Base-by-base conservation (phyloP, 1,140 invertebrate genomes). In the Luehdorfia chinensis region DNA sequence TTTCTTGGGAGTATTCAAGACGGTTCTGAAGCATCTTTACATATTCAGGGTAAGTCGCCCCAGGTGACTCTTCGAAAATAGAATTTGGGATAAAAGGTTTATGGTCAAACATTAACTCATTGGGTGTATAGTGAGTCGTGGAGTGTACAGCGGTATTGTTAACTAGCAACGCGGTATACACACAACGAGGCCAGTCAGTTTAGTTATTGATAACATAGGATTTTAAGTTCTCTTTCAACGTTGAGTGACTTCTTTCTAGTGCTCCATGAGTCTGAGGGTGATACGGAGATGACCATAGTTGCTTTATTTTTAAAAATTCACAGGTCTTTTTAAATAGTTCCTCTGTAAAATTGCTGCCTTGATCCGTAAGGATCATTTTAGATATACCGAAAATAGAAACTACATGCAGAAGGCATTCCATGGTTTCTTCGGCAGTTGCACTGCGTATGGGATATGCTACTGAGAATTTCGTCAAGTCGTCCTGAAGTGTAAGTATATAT, bases 151-250 rank as follows among this genome's bases (percentile, higher is more conserved):
- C 9, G 4, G 5, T 34, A 9, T 34, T 34, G 1, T 36, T 18
- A 2, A 16, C 19, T 14, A 48, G 7, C 36, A 50, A 36, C n/a
- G 48, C 48, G 2, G 48, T 50, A n/a, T 50, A 50, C 1, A 50
- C 32, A 21, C 7, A 50, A 4, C 4, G 13, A 12, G 8, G 39
- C 48, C 39, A 45, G 7, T 50, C n/a, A 2, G 21, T 14, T 30
- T 51, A 41, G 1, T 28, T 37, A 2, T 45, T 25, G 18, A 45
- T 37, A 2, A 51, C 49, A 11, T 9, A 51, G 1, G 49, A 45
- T 37, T 37, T 45, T 21, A 51, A 11, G 16, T 51, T 37, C 19
- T 51, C 49, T 37, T 51, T 48, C 6, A 48, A 14, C 1, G 47
- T 48, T 1, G 47, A 48, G 13, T 48, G 47, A 1, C 25, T 31